Percentiles rank a stretch among this genome's conserved stretches.
Evolutionary conservation across 2,888 invertebrate genomes (phyloP).

Genomic region (Ennomos erosarius): DNA sequence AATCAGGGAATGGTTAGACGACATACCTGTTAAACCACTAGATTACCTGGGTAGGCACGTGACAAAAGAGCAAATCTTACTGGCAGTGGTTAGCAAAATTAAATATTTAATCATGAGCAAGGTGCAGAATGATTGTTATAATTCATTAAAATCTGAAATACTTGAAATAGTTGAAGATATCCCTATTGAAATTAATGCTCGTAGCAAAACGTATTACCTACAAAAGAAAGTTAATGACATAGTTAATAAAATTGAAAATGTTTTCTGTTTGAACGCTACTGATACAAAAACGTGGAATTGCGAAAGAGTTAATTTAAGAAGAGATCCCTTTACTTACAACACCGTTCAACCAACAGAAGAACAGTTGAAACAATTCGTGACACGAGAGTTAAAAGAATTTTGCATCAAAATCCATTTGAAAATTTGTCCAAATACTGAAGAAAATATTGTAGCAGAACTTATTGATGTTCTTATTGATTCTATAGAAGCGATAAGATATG

Average conservation of each 20-base stretch:
- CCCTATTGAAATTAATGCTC: conserved; percentile 45
- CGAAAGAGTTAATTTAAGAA: background rate
- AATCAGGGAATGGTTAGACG: conserved; percentile 53
- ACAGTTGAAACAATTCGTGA: conserved; percentile 50
- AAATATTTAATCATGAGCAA: conserved; percentile 42
- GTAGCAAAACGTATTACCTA: conserved; percentile 46
- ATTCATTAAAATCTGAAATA: conserved; percentile 45
- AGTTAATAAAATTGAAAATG: conserved; percentile 39
- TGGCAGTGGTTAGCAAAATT: conserved; percentile 44
- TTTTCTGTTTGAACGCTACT: conserved; percentile 9
- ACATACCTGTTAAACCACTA: conserved; percentile 46
- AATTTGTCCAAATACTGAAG: conserved; percentile 37
- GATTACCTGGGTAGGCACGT: conserved; percentile 39
- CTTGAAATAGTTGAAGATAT: conserved; percentile 50
- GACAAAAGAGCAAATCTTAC: conserved; percentile 43
- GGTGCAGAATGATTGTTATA: conserved; percentile 36
- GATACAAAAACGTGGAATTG: conserved; percentile 14
- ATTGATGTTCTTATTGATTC: conserved; percentile 50
- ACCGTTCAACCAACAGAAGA: conserved; percentile 46
- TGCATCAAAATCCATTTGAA: conserved; percentile 41
- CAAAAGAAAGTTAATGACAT: conserved; percentile 51
- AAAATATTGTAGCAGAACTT: conserved; percentile 56
- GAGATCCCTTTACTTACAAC: conserved; percentile 18
- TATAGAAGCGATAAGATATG: conserved; percentile 44
- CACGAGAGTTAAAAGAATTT: conserved; percentile 47